Percentiles rank a stretch among this genome's conserved stretches.
Conservation (phyloP, 2,797 vertebrate species). For the Ibycter americanus region DNA sequence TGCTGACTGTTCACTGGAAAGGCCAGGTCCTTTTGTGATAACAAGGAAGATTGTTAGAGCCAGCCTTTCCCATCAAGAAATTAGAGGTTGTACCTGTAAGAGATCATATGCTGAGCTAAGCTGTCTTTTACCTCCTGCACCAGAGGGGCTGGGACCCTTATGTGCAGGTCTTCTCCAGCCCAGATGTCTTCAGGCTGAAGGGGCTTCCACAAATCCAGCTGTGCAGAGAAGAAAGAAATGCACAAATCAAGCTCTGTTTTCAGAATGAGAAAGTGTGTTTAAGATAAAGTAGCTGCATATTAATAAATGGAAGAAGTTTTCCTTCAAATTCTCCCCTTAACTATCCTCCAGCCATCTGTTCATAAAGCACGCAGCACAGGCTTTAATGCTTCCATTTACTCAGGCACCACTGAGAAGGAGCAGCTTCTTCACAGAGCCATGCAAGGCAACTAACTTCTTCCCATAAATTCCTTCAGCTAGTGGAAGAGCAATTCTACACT, state of each 20-base stretch:
- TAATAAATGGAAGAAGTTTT: not conserved
- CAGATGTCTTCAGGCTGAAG: constrained; percentile 29
- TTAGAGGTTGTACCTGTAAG: constrained; percentile 28
- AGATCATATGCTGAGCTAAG: constrained; percentile 26
- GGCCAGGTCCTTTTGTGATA: not conserved
- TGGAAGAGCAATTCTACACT: not conserved
- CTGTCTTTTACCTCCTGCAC: constrained; percentile 38
- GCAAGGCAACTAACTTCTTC: not conserved
- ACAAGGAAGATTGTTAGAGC: not conserved
- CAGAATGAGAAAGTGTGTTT: not conserved
- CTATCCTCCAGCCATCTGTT: not conserved
- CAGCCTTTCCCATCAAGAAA: not conserved
- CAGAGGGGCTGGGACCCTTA: constrained; percentile 5
- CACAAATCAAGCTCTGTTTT: not conserved
- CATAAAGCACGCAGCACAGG: not conserved
- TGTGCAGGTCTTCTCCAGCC: not conserved
- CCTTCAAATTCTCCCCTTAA: not conserved
- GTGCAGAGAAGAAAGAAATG: constrained; percentile 16
- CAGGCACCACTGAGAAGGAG: not conserved
- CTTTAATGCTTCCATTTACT: not conserved
- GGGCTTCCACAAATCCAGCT: constrained; percentile 50
- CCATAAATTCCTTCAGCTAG: not conserved
- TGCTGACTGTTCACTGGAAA: not conserved
- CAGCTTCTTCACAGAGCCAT: not conserved
- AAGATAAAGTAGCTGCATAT: not conserved